Percentiles rank a stretch among this genome's conserved stretches.
phyloP scores from a whole-genome alignment of 2,797 vertebrate genomes.

The Myotis planiceps region DNA sequence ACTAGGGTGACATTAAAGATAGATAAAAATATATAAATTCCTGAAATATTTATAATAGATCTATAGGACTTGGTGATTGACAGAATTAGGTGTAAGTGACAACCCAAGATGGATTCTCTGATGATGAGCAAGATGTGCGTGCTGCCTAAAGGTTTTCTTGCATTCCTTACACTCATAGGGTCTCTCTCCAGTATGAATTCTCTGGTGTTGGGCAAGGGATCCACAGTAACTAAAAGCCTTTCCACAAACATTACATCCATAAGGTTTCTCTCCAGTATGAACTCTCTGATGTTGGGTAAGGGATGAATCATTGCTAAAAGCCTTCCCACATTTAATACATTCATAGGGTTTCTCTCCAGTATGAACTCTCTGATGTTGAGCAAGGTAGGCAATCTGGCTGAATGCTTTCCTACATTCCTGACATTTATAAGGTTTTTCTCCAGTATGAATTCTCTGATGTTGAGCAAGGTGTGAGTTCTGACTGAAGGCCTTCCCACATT shows the following conservation, averaged over 20 bases:
- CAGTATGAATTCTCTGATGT: constrained; percentile 80
- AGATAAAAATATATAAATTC: constrained; percentile 12
- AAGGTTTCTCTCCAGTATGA: constrained; percentile 79
- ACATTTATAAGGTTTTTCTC: constrained; percentile 79
- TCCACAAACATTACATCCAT: constrained; percentile 76
- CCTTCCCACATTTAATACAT: constrained; percentile 79
- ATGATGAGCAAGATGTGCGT: constrained; percentile 77
- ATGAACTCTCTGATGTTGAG: constrained; percentile 79
- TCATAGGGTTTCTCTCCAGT: constrained; percentile 81
- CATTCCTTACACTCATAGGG: constrained; percentile 80
- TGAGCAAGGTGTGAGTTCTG: constrained; percentile 81
- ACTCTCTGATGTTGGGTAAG: constrained; percentile 79
- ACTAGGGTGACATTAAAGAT: not conserved
- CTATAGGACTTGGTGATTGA: constrained; percentile 61
- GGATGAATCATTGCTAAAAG: constrained; percentile 78
- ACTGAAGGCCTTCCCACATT: constrained; percentile 80
- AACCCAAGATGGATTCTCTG: constrained; percentile 72
- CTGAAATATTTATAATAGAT: not conserved
- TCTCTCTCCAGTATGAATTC: constrained; percentile 79
- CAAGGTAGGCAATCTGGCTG: constrained; percentile 77
- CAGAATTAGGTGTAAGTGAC: constrained; percentile 56
- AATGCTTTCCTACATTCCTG: constrained; percentile 78
- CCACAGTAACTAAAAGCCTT: constrained; percentile 80
- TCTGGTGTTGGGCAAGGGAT: constrained; percentile 77
- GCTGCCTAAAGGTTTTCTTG: constrained; percentile 79